Evolutionary conservation across 2,888 invertebrate species (phyloP), one percentile per base, ranked within the genome.

Genomic region (Drosophila pegasa): DNA sequence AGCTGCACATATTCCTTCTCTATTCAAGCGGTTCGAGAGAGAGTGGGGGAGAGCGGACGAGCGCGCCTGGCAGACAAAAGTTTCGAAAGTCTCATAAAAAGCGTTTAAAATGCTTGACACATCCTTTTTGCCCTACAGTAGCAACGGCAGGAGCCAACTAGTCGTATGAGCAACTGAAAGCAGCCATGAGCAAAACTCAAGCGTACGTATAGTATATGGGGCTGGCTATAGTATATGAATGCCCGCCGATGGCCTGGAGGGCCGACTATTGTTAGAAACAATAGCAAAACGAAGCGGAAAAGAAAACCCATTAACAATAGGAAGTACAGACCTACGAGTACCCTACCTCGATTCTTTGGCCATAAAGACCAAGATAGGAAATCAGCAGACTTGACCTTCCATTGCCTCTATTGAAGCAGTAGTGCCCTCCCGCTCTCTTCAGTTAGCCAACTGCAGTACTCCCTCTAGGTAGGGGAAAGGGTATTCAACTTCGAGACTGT

Each of bases 61-160:
- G 37, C 37, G 20, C n/a, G 45, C 22, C 4, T 16, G 29, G 14
- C 20, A 37, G 22, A 54, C 35, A 51, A 48, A 56, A 59, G 62
- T 20, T 29, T 40, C 6, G 35, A 20, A 33, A 31, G 37, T 51
- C 59, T 51, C 59, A 52, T 56, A 45, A 57, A 70, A 73, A 60
- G 20, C 38, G 38, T 50, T 62, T 61, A 61, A 78, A 80, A 63
- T 75, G 75, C 75, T 54, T 51, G 55, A 48, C 55, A 67, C 56
- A 71, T 68, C 55, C 58, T 62, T 58, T 50, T 38, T 45, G 43
- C 41, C 3, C 43, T 58, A 37, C 57, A 58, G 63, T 59, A 62
- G 69, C 29, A 18, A 29, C 47, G 10, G 55, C 10, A 52, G 45
- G 64, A 55, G 64, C 55, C 70, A 29, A 61, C 70, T 43, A 43